Conservation (phyloP, 2,888 invertebrate species). For the Bombyx huttoni region DNA sequence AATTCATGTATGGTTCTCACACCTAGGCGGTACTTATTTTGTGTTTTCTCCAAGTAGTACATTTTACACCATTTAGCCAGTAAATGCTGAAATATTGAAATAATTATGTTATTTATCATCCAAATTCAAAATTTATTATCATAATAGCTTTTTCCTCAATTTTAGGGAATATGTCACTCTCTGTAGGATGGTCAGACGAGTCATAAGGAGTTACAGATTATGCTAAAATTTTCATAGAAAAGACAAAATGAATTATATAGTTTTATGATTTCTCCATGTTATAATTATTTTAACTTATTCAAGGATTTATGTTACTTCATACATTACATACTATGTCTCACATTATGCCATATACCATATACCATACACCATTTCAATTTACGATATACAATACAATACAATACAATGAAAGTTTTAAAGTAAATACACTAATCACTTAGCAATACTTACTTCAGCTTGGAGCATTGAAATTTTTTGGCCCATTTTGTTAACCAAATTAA, state of each 20-base stretch:
- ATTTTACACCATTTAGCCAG: conserved; percentile 50
- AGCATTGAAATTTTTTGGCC: conserved; percentile 11
- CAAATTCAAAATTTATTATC: too few species aligned
- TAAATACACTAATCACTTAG: background rate
- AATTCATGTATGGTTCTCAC: conserved; percentile 59
- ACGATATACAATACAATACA: too few species aligned
- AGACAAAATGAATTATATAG: too few species aligned
- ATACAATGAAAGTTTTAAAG: background rate
- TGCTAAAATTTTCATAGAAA: too few species aligned
- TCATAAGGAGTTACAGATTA: too few species aligned
- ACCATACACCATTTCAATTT: background rate
- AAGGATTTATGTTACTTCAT: too few species aligned
- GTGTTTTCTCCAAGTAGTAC: conserved; percentile 47
- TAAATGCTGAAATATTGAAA: conserved; percentile 49
- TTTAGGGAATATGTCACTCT: too few species aligned
- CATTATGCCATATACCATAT: too few species aligned
- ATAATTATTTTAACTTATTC: background rate
- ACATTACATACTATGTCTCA: too few species aligned
- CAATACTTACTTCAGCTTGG: conserved; percentile 28
- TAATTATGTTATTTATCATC: background rate
- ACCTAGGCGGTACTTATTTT: conserved; percentile 48
- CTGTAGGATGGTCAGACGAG: too few species aligned
- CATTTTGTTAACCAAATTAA: conserved; percentile 46
- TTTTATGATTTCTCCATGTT: too few species aligned
- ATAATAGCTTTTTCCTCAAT: too few species aligned